A percentile compares a stretch with the other conserved stretches of the same genome.
Evolutionary conservation across 2,888 invertebrate genomes (phyloP).

Genomic region (Pegoplata infirma): DNA sequence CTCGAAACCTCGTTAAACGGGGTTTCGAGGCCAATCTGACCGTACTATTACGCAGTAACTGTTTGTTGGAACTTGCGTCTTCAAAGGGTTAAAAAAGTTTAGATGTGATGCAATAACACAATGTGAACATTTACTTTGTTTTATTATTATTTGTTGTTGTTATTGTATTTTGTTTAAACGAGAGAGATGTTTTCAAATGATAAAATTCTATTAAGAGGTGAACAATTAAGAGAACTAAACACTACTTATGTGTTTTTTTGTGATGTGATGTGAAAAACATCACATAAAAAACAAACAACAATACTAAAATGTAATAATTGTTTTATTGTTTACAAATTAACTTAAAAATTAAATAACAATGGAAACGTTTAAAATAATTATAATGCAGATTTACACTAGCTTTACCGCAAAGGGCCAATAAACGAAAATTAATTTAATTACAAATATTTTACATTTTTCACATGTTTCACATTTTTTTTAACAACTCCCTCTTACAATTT

Average conservation of each 20-base stretch:
- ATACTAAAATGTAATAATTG: constrained; percentile 15
- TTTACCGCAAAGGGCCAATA: neutral
- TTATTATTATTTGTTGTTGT: constrained; percentile 9
- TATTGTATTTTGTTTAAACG: constrained; percentile 20
- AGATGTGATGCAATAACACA: constrained; percentile 34
- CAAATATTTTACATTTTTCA: too few species aligned
- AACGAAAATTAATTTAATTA: neutral
- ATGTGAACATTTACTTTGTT: constrained; percentile 26
- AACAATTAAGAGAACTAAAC: constrained; percentile 54
- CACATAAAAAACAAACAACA: too few species aligned
- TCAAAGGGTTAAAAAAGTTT: constrained; percentile 36
- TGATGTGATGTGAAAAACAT: neutral
- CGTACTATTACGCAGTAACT: too few species aligned
- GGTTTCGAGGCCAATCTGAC: too few species aligned
- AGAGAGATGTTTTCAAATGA: constrained; percentile 20
- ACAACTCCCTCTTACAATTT: neutral
- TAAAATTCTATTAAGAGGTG: constrained; percentile 41
- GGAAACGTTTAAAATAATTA: constrained; percentile 24
- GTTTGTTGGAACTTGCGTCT: too few species aligned
- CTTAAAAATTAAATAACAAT: constrained; percentile 56
- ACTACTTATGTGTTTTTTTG: constrained; percentile 13
- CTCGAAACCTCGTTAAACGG: too few species aligned
- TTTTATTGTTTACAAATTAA: constrained; percentile 55
- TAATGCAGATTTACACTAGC: constrained; percentile 2
- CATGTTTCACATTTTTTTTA: neutral